phyloP scores from a whole-genome alignment of 64 coral and sea anemone species.

The Orbicella faveolata region DNA sequence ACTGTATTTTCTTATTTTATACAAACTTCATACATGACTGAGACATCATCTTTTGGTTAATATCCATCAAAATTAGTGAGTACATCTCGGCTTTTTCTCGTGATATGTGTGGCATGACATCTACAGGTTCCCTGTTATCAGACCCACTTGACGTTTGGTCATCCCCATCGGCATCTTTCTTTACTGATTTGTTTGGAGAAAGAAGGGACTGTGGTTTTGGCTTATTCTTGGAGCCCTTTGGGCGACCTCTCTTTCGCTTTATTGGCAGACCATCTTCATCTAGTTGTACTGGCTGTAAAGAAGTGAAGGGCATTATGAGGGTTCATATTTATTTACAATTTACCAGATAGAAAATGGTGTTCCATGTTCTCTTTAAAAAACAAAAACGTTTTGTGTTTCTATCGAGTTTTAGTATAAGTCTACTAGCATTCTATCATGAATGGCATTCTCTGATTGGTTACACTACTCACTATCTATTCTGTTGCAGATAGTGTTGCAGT shows the following conservation, averaged over 20 bases:
- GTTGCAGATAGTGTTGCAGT: no score
- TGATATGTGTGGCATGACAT: slow-evolving; percentile 77
- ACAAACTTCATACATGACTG: slow-evolving; percentile 89
- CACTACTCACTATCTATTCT: no score
- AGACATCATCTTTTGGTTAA: slow-evolving; percentile 93
- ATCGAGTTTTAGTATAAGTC: no score
- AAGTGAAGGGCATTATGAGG: neutral
- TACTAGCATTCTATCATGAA: no score
- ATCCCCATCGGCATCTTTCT: slow-evolving; percentile 22
- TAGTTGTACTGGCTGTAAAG: slow-evolving; percentile 36
- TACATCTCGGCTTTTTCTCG: slow-evolving; percentile 87
- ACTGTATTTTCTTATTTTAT: slow-evolving; percentile 32
- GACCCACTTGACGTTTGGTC: slow-evolving; percentile 51
- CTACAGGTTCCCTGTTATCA: slow-evolving; percentile 42
- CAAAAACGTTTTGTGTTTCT: no score
- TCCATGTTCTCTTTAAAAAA: no score
- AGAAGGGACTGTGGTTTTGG: slow-evolving; percentile 74
- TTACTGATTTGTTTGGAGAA: slow-evolving; percentile 20
- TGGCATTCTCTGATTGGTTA: no score
- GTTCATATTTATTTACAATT: no score
- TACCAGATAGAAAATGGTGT: no score
- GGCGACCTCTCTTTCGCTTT: slow-evolving; percentile 91
- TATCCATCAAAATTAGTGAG: slow-evolving; percentile 87
- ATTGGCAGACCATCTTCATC: slow-evolving; percentile 45
- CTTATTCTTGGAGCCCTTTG: slow-evolving; percentile 95